phyloP scores from a whole-genome alignment of 2,888 invertebrate genomes.

The Hirtodrosophila duncani region DNA sequence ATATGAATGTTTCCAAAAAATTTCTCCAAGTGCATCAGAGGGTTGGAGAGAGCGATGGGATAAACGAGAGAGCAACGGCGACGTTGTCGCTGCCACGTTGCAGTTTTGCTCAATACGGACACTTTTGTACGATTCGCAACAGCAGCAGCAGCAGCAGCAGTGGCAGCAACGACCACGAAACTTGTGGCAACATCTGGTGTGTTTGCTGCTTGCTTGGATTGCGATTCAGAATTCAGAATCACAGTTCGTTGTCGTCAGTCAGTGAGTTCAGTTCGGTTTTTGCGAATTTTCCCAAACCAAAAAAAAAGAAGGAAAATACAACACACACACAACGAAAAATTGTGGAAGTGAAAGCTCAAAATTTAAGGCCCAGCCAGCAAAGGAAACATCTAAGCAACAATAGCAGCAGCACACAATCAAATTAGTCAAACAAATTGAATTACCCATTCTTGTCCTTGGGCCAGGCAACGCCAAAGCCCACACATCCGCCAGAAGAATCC shows the following conservation, averaged over 20 bases:
- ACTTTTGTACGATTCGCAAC: slow-evolving; percentile 80
- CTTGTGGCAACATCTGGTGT: slow-evolving; percentile 74
- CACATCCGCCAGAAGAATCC: too few species aligned
- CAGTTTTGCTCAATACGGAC: slow-evolving; percentile 43
- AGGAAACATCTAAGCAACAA: neutral
- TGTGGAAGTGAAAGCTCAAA: slow-evolving; percentile 38
- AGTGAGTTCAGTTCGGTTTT: slow-evolving; percentile 60
- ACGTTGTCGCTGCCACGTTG: slow-evolving; percentile 56
- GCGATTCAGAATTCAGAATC: slow-evolving; percentile 54
- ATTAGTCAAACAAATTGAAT: too few species aligned
- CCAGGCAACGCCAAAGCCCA: too few species aligned
- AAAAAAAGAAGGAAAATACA: slow-evolving; percentile 20
- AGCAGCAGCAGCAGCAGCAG: slow-evolving; percentile 30
- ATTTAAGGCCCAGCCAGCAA: slow-evolving; percentile 9
- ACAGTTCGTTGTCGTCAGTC: slow-evolving; percentile 76
- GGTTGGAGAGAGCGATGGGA: slow-evolving; percentile 14
- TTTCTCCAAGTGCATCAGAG: slow-evolving; percentile 15
- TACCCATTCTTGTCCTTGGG: too few species aligned
- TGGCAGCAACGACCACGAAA: too few species aligned
- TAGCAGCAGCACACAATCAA: slow-evolving; percentile 2
- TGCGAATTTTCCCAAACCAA: slow-evolving; percentile 27
- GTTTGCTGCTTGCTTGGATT: slow-evolving; percentile 65
- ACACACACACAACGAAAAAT: slow-evolving; percentile 7
- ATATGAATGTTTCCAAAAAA: neutral
- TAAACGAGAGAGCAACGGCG: slow-evolving; percentile 17